These are phyloP conservation scores for Saccostrea glomerata DNA, from an alignment of 1,140 invertebrate species.

Conservation along the genomic window DNA sequence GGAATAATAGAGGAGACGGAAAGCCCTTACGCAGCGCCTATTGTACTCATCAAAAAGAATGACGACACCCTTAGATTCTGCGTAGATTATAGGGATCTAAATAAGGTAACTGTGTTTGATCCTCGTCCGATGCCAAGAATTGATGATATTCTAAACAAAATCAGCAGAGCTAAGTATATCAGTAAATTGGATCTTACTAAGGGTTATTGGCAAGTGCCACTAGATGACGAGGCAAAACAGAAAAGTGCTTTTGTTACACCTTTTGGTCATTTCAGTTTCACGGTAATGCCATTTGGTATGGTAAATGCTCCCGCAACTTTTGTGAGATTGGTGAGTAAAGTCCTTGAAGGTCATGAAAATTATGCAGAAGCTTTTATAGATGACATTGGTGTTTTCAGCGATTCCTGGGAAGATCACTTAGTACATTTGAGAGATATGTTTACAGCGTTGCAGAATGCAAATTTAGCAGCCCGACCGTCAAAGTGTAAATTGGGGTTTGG, in stretches of 20 bases:
- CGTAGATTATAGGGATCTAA: too few species aligned
- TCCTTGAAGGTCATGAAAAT: slow-evolving; percentile 9
- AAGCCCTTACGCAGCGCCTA: too few species aligned
- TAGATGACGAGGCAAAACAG: too few species aligned
- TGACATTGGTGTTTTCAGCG: slow-evolving; percentile 36
- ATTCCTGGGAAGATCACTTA: not conserved
- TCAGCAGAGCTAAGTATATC: too few species aligned
- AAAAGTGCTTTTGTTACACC: slow-evolving; percentile 43
- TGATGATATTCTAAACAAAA: too few species aligned
- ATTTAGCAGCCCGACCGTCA: slow-evolving; percentile 43
- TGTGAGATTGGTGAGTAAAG: slow-evolving; percentile 2
- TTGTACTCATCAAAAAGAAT: too few species aligned
- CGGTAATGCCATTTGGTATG: slow-evolving; percentile 42
- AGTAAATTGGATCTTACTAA: too few species aligned
- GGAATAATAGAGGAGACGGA: too few species aligned
- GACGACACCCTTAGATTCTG: too few species aligned
- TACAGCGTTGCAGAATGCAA: not conserved
- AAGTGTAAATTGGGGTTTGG: slow-evolving; percentile 27
- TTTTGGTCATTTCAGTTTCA: slow-evolving; percentile 33
- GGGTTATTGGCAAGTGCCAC: too few species aligned
- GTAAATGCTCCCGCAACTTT: slow-evolving; percentile 16
- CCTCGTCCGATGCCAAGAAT: too few species aligned
- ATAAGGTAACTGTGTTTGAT: too few species aligned
- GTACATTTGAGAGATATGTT: slow-evolving; percentile 32
- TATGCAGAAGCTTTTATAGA: slow-evolving; percentile 35